Evolutionary conservation across 2,888 invertebrate species (phyloP).

Genomic region (Blastobasis adustella): DNA sequence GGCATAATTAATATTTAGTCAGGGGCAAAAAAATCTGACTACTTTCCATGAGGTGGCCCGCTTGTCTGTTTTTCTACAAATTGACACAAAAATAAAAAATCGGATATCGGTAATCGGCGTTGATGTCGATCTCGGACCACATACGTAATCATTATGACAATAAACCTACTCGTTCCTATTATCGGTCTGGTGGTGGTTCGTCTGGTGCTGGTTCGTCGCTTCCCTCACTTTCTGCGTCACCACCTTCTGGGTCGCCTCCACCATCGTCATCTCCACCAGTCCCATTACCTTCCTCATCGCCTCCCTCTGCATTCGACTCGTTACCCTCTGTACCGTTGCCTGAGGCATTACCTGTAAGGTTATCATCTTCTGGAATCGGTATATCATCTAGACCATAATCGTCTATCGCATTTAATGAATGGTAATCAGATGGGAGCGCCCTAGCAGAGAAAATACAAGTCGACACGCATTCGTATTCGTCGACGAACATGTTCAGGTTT

Average conservation of each 20-base stretch:
- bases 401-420: constrained; percentile 12
- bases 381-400: background rate
- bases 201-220: background rate
- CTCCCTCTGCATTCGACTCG: background rate
- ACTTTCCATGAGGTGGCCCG: no score
- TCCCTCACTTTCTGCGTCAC: background rate
- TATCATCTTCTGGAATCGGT: background rate
- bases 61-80: no score
- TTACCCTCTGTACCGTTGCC: background rate
- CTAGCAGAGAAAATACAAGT: constrained; percentile 47
- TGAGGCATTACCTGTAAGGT: background rate
- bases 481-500: constrained; percentile 54
- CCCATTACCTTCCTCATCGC: background rate
- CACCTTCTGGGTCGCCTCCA: background rate
- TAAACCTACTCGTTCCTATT: no score
- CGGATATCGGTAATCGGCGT: no score
- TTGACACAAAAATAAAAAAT: no score
- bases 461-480: constrained; percentile 54
- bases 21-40: no score
- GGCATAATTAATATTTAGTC: no score
- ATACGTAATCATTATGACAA: no score
- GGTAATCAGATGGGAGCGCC: constrained; percentile 29
- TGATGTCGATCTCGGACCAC: no score
- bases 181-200: background rate
- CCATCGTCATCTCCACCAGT: background rate